These are phyloP conservation scores for Oopsacas minuta DNA, from an alignment of 37 sponge, comb jelly and placozoan genomes.

Conservation along the genomic window DNA sequence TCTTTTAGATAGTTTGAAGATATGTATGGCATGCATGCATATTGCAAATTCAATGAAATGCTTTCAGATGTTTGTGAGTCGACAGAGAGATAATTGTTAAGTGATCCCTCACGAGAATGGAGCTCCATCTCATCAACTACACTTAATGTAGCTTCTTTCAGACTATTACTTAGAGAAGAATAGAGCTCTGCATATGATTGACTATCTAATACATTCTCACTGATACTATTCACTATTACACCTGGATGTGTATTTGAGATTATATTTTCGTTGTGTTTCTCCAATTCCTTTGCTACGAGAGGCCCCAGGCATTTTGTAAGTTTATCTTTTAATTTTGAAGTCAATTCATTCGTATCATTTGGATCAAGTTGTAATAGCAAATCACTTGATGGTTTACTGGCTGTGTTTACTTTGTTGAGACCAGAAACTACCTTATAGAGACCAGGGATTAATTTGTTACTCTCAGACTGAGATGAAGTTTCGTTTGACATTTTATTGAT, in stretches of 20 bases:
- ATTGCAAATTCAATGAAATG: background rate
- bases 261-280: background rate
- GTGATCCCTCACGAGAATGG: constrained; percentile 11
- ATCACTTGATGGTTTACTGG: background rate
- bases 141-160: background rate
- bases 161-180: background rate
- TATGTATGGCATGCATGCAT: background rate
- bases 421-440: background rate
- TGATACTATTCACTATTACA: background rate
- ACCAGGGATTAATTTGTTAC: background rate
- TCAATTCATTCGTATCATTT: background rate
- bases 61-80: constrained; percentile 14
- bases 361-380: background rate
- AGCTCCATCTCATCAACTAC: background rate
- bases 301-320: background rate
- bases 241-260: background rate
- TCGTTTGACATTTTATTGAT: background rate
- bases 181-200: background rate
- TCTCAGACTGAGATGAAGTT: background rate
- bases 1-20: background rate
- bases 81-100: background rate
- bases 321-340: background rate
- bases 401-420: background rate
- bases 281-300: background rate
- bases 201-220: background rate